These are phyloP conservation scores for Arrhamphus sclerolepis DNA, from an alignment of 2,797 vertebrate species.

Conservation along the genomic window DNA sequence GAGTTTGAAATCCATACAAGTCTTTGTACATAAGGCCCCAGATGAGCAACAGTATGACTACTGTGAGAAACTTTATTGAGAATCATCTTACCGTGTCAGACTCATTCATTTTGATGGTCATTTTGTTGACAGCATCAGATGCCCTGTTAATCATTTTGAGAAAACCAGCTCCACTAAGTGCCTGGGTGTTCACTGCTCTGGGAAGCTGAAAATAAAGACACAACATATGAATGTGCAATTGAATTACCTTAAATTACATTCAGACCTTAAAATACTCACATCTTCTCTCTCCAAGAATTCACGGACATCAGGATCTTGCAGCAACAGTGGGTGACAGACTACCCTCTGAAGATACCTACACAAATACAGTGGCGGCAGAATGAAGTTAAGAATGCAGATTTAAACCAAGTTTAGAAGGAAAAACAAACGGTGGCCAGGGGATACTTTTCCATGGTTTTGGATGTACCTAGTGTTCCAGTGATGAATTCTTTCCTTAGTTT, in stretches of 20 bases:
- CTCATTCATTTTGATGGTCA: constrained; percentile 98
- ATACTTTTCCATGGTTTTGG: too few relatives aligned
- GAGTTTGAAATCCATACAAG: too few relatives aligned
- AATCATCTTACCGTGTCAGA: constrained; percentile 89
- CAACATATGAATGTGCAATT: neutral
- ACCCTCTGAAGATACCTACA: constrained; percentile 91
- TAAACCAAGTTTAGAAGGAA: neutral
- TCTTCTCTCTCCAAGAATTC: constrained; percentile 97
- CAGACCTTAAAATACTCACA: constrained; percentile 68
- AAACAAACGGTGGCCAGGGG: neutral
- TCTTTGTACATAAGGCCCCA: too few relatives aligned
- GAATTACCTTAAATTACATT: too few relatives aligned
- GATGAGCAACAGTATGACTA: neutral
- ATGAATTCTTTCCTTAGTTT: too few relatives aligned
- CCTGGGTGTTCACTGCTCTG: constrained; percentile 90
- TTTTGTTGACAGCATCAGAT: constrained; percentile 96
- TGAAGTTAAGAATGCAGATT: neutral
- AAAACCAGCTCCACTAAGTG: constrained; percentile 92
- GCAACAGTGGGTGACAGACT: constrained; percentile 88
- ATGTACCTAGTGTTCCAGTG: too few relatives aligned
- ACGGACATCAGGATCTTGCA: constrained; percentile 93
- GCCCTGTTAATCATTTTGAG: constrained; percentile 98
- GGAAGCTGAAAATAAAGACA: constrained; percentile 82
- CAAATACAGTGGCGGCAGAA: neutral
- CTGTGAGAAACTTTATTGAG: neutral